phyloP scores from a whole-genome alignment of 1,140 invertebrate genomes.

The Hylaeus volcanicus region DNA sequence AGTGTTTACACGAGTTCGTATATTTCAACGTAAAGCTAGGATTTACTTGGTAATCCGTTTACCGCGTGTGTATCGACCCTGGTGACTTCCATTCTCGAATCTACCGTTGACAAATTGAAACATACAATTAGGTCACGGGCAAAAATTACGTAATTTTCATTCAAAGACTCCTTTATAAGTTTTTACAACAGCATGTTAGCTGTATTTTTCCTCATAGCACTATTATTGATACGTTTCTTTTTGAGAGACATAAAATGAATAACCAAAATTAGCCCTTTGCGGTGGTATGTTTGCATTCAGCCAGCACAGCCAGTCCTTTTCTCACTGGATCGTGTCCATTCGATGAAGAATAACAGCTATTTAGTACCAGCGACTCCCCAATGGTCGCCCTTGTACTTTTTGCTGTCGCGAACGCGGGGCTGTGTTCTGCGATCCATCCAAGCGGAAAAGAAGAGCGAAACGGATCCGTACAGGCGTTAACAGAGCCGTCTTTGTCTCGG shows the following conservation, averaged over 20 bases:
- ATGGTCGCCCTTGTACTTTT: neutral
- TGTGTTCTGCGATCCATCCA: neutral
- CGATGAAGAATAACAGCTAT: no score
- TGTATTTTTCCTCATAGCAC: no score
- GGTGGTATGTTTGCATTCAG: no score
- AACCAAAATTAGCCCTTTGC: no score
- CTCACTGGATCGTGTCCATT: no score
- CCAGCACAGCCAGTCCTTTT: no score
- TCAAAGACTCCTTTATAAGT: no score
- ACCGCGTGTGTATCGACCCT: neutral
- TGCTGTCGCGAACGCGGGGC: no score
- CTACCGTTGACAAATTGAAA: neutral
- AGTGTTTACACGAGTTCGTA: slow-evolving; percentile 26
- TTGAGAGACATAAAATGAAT: no score
- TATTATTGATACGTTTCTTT: no score
- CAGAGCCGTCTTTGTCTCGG: slow-evolving; percentile 13
- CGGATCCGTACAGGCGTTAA: neutral
- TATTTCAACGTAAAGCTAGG: slow-evolving; percentile 16
- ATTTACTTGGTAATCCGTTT: slow-evolving; percentile 40
- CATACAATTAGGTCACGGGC: neutral
- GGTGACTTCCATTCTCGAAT: neutral
- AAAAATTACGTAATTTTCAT: neutral
- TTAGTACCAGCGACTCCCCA: no score
- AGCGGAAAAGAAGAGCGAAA: neutral
- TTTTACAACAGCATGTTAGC: no score